Conservation (phyloP, 1,140 invertebrate species). For the Drosophila teissieri region DNA sequence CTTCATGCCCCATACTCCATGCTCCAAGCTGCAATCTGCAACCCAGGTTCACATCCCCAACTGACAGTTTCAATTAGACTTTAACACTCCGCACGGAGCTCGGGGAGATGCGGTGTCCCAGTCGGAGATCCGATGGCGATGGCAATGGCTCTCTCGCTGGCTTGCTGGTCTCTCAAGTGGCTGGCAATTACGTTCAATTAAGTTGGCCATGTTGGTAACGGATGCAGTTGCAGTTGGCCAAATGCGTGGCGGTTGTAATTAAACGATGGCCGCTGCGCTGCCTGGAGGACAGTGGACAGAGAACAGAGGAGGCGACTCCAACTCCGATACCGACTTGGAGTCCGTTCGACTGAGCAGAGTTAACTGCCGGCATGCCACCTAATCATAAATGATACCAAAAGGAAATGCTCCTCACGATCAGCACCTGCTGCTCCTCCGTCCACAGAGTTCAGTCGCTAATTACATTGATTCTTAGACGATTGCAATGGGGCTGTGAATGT, state of each 20-base stretch:
- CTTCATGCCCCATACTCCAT: no score
- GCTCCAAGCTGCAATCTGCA: no score
- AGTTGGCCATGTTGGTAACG: slow-evolving; percentile 80
- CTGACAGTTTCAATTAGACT: slow-evolving; percentile 80
- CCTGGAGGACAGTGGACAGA: no score
- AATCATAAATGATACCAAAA: slow-evolving; percentile 82
- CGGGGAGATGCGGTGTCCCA: slow-evolving; percentile 11
- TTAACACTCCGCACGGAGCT: slow-evolving; percentile 63
- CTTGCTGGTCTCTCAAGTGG: slow-evolving; percentile 74
- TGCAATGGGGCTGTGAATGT: slow-evolving; percentile 53
- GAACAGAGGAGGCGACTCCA: neutral
- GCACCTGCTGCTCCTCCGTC: slow-evolving; percentile 50
- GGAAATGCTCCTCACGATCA: slow-evolving; percentile 65
- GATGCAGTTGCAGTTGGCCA: slow-evolving; percentile 60
- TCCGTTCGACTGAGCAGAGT: slow-evolving; percentile 42
- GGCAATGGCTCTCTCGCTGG: slow-evolving; percentile 16
- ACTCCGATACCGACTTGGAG: neutral
- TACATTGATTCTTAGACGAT: slow-evolving; percentile 81
- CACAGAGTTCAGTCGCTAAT: slow-evolving; percentile 55
- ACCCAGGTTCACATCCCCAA: slow-evolving; percentile 20
- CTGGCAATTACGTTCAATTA: slow-evolving; percentile 82
- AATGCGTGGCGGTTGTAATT: slow-evolving; percentile 67
- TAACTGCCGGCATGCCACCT: slow-evolving; percentile 80
- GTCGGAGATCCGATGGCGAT: neutral
- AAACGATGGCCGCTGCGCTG: slow-evolving; percentile 58